These are phyloP conservation scores for Pocillopora verrucosa DNA, from an alignment of 64 coral and sea anemone genomes.

Conservation along the genomic window DNA sequence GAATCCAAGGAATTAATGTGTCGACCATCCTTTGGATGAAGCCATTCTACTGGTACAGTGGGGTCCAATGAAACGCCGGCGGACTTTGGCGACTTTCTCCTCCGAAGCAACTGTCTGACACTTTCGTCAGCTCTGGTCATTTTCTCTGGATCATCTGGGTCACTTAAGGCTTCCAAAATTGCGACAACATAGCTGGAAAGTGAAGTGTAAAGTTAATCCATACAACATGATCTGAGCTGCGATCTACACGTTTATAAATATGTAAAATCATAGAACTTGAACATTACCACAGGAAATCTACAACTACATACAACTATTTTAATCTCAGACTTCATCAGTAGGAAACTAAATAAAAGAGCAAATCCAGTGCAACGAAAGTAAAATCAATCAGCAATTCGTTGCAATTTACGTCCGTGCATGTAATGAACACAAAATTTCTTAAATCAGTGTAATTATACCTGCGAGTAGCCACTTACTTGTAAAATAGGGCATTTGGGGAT, in stretches of 20 bases:
- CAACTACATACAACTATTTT: neutral
- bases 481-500: constrained; percentile 78
- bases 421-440: too few relatives aligned
- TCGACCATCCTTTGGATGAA: constrained; percentile 41
- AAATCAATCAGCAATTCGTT: too few relatives aligned
- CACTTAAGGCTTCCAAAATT: constrained; percentile 67
- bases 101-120: constrained; percentile 53
- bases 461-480: constrained; percentile 58
- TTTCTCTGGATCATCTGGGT: constrained; percentile 70
- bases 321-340: neutral
- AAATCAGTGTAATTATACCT: too few relatives aligned
- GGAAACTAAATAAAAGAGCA: neutral
- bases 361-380: too few relatives aligned
- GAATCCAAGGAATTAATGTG: constrained; percentile 74
- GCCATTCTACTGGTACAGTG: constrained; percentile 73
- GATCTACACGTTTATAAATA: too few relatives aligned
- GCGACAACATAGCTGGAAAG: constrained; percentile 73
- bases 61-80: constrained; percentile 45
- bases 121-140: constrained; percentile 36
- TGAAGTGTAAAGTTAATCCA: neutral
- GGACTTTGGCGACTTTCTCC: constrained; percentile 29
- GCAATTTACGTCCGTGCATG: too few relatives aligned
- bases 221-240: neutral
- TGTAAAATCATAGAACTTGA: too few relatives aligned
- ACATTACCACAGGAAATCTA: too few relatives aligned